These are phyloP conservation scores for Anhinga rufa DNA, from an alignment of 2,113 vertebrate genomes.

Conservation along the genomic window DNA sequence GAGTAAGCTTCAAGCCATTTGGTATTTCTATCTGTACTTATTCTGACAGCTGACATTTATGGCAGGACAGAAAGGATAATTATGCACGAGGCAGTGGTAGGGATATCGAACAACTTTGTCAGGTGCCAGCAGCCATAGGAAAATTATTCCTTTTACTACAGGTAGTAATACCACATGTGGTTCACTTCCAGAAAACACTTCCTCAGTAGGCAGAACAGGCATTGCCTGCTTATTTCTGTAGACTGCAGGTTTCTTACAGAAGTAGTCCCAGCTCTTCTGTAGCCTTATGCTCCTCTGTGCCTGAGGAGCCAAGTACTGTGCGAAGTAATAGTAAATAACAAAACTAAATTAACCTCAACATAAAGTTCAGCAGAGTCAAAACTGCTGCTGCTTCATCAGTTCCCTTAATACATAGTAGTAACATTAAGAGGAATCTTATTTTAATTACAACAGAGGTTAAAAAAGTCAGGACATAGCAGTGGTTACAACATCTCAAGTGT, in stretches of 20 bases:
- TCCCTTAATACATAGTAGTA: rapidly evolving
- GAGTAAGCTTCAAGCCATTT: not conserved
- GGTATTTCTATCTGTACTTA: not conserved
- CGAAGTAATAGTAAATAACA: not conserved
- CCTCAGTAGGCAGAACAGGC: not conserved
- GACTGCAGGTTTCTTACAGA: not conserved
- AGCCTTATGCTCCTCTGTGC: not conserved
- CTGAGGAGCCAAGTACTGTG: not conserved
- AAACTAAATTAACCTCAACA: not conserved
- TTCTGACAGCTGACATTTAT: not conserved
- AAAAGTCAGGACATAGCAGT: not conserved
- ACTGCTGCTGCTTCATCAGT: not conserved
- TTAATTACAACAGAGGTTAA: not conserved
- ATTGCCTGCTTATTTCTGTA: not conserved
- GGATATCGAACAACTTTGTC: not conserved
- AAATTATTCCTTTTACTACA: not conserved
- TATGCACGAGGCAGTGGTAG: not conserved
- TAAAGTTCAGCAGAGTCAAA: not conserved
- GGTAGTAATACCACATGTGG: not conserved
- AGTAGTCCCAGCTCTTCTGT: not conserved
- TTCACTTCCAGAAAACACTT: not conserved
- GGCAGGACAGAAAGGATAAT: not conserved
- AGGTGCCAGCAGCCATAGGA: not conserved
- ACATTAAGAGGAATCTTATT: not conserved
- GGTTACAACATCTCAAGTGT: not conserved